Evolutionary conservation across 1,140 invertebrate genomes (phyloP).

Genomic region (Steinernema khuongi): DNA sequence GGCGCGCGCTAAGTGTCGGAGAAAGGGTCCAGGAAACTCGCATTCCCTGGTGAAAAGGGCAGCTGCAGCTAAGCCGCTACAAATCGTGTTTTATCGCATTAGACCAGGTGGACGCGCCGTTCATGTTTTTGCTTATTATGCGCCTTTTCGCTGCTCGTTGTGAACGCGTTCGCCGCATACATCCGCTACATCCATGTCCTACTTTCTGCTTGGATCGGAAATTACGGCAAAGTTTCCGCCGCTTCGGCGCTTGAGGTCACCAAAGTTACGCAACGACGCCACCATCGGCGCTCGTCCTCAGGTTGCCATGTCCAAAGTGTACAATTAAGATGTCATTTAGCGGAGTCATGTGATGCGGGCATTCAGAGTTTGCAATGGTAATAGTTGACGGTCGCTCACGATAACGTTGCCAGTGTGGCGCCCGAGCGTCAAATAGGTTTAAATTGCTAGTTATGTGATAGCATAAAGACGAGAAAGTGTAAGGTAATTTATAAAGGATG

Average conservation of each 20-base stretch:
- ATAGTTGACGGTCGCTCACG: not conserved
- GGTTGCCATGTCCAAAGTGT: not conserved
- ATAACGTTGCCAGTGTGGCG: not conserved
- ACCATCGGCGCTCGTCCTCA: not conserved
- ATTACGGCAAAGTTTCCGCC: not conserved
- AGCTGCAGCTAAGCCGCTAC: conserved; percentile 6
- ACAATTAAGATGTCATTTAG: conserved; percentile 13
- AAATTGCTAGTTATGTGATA: too few relatives aligned
- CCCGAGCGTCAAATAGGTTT: too few relatives aligned
- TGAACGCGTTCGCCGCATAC: not conserved
- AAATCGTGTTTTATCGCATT: conserved; percentile 14
- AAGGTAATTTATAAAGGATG: too few relatives aligned
- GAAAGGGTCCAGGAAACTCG: not conserved
- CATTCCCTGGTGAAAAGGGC: not conserved
- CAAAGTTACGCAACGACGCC: conserved; percentile 4
- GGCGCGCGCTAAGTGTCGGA: not conserved
- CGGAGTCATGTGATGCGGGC: not conserved
- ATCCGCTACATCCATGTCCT: not conserved
- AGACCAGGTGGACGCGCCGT: not conserved
- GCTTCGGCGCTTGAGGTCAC: not conserved
- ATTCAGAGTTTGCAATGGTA: not conserved
- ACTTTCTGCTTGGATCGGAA: not conserved
- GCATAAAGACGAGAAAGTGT: too few relatives aligned
- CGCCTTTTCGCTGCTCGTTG: not conserved
- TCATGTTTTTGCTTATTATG: not conserved